A percentile compares a stretch with the other conserved stretches of the same genome.
phyloP scores from a whole-genome alignment of 2,888 invertebrate genomes.

The Halocaridina rubra region DNA sequence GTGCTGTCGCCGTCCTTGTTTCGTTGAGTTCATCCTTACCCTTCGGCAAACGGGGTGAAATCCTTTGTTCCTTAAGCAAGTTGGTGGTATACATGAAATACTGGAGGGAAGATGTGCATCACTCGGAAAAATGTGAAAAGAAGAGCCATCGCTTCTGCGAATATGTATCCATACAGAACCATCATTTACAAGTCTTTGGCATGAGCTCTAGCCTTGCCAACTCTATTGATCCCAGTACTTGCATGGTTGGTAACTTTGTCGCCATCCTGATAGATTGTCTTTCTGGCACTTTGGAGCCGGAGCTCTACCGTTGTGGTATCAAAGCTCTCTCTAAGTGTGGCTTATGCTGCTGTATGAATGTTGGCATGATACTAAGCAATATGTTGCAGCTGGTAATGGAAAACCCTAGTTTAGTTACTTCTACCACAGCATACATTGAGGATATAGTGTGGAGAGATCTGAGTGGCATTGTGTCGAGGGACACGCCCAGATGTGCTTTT shows the following conservation, averaged over 20 bases:
- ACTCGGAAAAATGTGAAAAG: conserved; percentile 47
- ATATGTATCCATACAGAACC: conserved; percentile 20
- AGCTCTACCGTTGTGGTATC: background rate
- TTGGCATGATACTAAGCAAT: conserved; percentile 13
- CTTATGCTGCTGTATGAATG: conserved; percentile 51
- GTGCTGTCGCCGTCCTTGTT: conserved; percentile 19
- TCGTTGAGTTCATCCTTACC: background rate
- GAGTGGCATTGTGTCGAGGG: conserved; percentile 14
- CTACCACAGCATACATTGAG: conserved; percentile 28
- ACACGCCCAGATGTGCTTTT: conserved; percentile 17
- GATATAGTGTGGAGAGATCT: conserved; percentile 47
- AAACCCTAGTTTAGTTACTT: conserved; percentile 4
- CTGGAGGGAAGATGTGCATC: conserved; percentile 46
- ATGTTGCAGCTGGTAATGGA: background rate
- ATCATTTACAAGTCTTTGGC: conserved; percentile 41
- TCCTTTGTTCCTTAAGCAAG: conserved; percentile 20
- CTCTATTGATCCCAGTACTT: conserved; percentile 18
- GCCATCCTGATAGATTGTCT: conserved; percentile 38
- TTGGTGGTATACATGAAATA: conserved; percentile 38
- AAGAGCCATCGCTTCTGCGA: conserved; percentile 49
- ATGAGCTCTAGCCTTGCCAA: conserved; percentile 9
- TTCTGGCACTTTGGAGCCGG: conserved; percentile 6
- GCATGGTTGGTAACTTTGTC: conserved; percentile 44
- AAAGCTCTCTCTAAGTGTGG: conserved; percentile 35
- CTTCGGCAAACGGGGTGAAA: background rate